Evolutionary conservation across 2,888 invertebrate species (phyloP), one percentile per base, ranked within the genome.

Genomic region (Cerceris rybyensis): DNA sequence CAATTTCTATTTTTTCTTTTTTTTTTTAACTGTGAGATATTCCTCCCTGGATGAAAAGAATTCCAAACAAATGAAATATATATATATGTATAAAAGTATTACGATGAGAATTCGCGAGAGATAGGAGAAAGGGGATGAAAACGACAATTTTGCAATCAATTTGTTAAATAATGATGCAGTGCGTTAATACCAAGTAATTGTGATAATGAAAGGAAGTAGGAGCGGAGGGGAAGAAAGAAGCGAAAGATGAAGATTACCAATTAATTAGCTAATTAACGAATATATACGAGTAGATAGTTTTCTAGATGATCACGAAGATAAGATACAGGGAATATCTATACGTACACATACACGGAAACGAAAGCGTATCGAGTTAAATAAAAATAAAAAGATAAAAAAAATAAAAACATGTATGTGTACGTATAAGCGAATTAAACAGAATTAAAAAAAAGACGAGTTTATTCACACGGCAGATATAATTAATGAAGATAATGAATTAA

Each of bases 131-230:
- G 28, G 28, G 9, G 46, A 11, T 11, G 11, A 11, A 70, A 68
- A 49, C 52, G 49, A 80, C 28, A 55, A 76, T 70, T 70, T 60
- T 50, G 50, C 70, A 9, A 49, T 11, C 8, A 70, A 63, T 46
- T 54, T 70, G 67, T 60, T 54, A 39, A 55, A 57, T 58, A 60
- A 77, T 75, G 60, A 74, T 75, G 71, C 72, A 63, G 77, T 82
- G 81, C 86, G 87, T 87, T 86, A 87, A 89, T 86, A 87, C 86
- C 85, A 70, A 57, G 86, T 88, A 89, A 85, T 90, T 90, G 90
- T 90, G 90, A 90, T 90, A 90, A 88, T 88, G 79, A 74, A 73
- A 75, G 75, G 73, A 80, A 75, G 75, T 81, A 76, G 72, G 74
- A 66, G 59, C 16, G 71, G 80, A 78, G 67, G 72, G 77, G 61